A percentile compares a stretch with the other conserved stretches of the same genome.
These are phyloP conservation scores for Cataglyphis cursor DNA, from an alignment of 2,888 invertebrate genomes.

Conservation along the genomic window DNA sequence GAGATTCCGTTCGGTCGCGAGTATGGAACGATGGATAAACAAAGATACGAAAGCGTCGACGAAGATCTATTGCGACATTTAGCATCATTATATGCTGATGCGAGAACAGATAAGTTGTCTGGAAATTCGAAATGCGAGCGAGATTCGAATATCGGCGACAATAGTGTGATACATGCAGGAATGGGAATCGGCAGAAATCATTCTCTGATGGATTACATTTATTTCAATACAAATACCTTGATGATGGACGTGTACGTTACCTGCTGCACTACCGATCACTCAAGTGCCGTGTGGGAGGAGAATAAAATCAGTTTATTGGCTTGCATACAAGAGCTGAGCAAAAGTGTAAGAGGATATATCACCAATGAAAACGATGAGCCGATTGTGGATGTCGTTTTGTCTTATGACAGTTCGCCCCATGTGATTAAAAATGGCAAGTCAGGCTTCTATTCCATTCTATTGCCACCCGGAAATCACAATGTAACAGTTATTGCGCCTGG, in stretches of 20 bases:
- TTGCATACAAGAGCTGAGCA: slow-evolving; percentile 76
- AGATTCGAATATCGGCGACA: slow-evolving; percentile 68
- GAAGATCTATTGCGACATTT: slow-evolving; percentile 77
- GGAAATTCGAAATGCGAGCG: slow-evolving; percentile 73
- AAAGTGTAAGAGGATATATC: slow-evolving; percentile 82
- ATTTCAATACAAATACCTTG: slow-evolving; percentile 82
- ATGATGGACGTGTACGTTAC: slow-evolving; percentile 83
- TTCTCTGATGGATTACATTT: slow-evolving; percentile 83
- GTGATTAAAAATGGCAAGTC: slow-evolving; percentile 74
- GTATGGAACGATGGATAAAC: slow-evolving; percentile 59
- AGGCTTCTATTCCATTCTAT: slow-evolving; percentile 84
- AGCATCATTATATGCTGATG: slow-evolving; percentile 75
- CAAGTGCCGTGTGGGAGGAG: slow-evolving; percentile 78
- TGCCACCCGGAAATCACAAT: slow-evolving; percentile 86
- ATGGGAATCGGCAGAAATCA: slow-evolving; percentile 69
- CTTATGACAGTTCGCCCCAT: slow-evolving; percentile 82
- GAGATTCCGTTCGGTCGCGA: slow-evolving; percentile 81
- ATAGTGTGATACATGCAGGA: slow-evolving; percentile 76
- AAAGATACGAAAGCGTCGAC: slow-evolving; percentile 77
- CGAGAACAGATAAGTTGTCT: slow-evolving; percentile 75
- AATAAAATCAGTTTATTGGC: slow-evolving; percentile 81
- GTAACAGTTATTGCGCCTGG: slow-evolving; percentile 89
- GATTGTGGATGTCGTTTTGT: slow-evolving; percentile 78
- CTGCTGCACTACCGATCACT: slow-evolving; percentile 83
- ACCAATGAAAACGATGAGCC: slow-evolving; percentile 80